These are phyloP conservation scores for Corythornis madagascariensis DNA, from an alignment of 2,113 vertebrate genomes.

Conservation along the genomic window DNA sequence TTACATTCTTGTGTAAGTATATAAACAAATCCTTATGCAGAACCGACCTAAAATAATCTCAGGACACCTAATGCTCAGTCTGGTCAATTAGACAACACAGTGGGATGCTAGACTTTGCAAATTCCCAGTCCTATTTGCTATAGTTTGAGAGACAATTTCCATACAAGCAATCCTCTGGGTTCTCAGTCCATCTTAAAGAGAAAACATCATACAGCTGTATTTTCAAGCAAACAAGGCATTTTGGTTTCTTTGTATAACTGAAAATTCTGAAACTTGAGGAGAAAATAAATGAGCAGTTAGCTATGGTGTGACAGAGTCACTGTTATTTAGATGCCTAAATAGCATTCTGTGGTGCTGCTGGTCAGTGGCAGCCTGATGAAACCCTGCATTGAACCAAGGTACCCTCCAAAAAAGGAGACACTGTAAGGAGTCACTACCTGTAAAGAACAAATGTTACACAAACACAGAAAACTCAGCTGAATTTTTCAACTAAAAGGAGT, in stretches of 20 bases:
- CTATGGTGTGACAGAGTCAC: not conserved
- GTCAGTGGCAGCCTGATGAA: not conserved
- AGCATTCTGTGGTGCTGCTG: slow-evolving; percentile 7
- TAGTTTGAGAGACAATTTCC: not conserved
- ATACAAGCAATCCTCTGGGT: not conserved
- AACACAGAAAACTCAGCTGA: not conserved
- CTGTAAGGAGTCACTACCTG: not conserved
- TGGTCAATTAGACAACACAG: not conserved
- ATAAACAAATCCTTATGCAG: not conserved
- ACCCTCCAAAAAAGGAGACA: not conserved
- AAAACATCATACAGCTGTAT: not conserved
- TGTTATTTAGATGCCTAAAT: slow-evolving; percentile 40
- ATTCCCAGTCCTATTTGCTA: not conserved
- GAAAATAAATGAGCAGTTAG: slow-evolving; percentile 26
- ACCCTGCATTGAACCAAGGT: not conserved
- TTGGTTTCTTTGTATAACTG: not conserved
- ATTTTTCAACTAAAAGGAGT: not conserved
- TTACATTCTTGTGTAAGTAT: not conserved
- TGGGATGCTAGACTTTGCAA: not conserved
- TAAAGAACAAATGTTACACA: not conserved
- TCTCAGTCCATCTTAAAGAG: not conserved
- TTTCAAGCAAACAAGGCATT: slow-evolving; percentile 9
- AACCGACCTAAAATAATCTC: slow-evolving; percentile 4
- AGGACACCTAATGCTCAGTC: not conserved
- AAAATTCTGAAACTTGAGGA: slow-evolving; percentile 29